Base-by-base conservation (phyloP, 2,113 vertebrate species). In the Morone chrysops region DNA sequence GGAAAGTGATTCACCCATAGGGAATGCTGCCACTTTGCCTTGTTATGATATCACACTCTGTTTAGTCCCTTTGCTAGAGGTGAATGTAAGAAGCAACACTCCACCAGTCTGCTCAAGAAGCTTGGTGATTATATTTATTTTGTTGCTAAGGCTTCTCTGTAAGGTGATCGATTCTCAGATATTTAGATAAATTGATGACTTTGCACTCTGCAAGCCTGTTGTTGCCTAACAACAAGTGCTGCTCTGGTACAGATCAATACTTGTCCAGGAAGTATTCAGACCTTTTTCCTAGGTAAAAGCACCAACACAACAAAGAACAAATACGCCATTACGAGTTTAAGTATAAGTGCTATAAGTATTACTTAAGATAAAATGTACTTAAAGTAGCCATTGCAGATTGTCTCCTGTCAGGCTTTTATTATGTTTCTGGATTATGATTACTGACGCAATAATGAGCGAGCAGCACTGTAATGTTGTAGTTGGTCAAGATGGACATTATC, bases 1-100 rank as follows among this genome's bases (percentile, higher is more conserved):
- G 91, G 89, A 92, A 91, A 93, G 70, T 75, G 67, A 90, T 65
- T 71, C 83, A 72, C 18, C 88, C 81, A 6, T 0, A 59, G 86
- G 76, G 88, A 92, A 79, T 74, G 84, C 80, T 65, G 74, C 68
- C 81, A 72, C 78, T 89, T 79, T 57, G 43, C 51, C 81, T 83
- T 69, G 72, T 86, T 90, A 77, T 87, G 81, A 79, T 70, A 41
- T 89, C 75, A 47, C 74, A 47, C n/a, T 36, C 31, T 74, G 74
- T 73, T 82, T 60, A 38, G 68, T 59, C 25, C 57, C 54, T 10
- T 14, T 41, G 66, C 56, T 70, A 5, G 40, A 56, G 40, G 40
- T 75, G 47, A 61, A 47, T 0, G 67, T 9, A 17, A 18, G 60
- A 75, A 74, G 47, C 22, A 4, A 1, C 2, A 0, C 40, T 48